Evolutionary conservation across 2,888 invertebrate genomes (phyloP).

Genomic region (Euzophera pinguis): DNA sequence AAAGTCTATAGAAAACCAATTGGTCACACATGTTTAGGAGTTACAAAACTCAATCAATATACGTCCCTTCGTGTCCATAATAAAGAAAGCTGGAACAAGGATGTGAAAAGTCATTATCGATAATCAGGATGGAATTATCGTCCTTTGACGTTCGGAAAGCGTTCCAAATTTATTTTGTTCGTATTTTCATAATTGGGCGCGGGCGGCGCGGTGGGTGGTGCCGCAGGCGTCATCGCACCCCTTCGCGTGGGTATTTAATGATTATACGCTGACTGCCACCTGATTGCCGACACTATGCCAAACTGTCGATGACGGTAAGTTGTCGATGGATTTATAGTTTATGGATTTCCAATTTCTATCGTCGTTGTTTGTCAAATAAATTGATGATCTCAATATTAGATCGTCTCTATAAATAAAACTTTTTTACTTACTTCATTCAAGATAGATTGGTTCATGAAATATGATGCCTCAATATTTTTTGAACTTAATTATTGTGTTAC

Average conservation of each 20-base stretch:
- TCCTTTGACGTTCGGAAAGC: conserved; percentile 52
- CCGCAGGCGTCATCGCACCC: conserved; percentile 72
- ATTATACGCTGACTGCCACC: conserved; percentile 79
- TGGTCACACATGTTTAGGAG: conserved; percentile 14
- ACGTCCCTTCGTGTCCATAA: conserved; percentile 26
- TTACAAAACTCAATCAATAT: conserved; percentile 26
- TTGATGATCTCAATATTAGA: too few species aligned
- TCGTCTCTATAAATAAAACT: too few species aligned
- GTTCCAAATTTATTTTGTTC: conserved; percentile 74
- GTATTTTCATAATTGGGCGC: conserved; percentile 79
- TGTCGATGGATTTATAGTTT: conserved; percentile 41
- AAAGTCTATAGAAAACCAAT: neutral
- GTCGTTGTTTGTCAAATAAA: too few species aligned
- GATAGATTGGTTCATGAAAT: too few species aligned
- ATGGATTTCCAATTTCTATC: neutral
- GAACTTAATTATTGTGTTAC: too few species aligned
- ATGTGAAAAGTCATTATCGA: conserved; percentile 54
- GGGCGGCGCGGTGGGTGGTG: conserved; percentile 52
- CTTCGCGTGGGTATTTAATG: conserved; percentile 77
- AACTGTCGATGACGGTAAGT: conserved; percentile 52
- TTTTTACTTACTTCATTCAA: too few species aligned
- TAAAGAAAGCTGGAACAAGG: conserved; percentile 38
- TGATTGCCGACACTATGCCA: conserved; percentile 63
- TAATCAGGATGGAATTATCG: conserved; percentile 44
- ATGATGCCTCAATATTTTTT: too few species aligned